phyloP scores from a whole-genome alignment of 2,888 invertebrate genomes.

The Muscina levida region DNA sequence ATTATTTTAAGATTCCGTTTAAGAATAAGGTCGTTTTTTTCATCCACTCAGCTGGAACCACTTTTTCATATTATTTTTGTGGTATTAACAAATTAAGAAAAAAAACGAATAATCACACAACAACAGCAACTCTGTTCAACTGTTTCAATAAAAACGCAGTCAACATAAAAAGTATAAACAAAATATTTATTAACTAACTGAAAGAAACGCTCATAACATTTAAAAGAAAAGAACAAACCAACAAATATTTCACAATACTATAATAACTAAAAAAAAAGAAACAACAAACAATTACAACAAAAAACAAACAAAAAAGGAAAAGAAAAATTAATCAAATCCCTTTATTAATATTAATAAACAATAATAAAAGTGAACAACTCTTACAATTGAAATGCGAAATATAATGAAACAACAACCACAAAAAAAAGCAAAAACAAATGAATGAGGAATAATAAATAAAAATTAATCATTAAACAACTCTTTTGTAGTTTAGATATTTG shows the following conservation, averaged over 20 bases:
- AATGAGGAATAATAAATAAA: conserved; percentile 73
- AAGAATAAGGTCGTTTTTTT: background rate
- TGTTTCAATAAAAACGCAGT: conserved; percentile 23
- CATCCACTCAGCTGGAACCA: too few relatives aligned
- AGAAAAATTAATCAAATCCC: conserved; percentile 62
- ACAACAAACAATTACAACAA: conserved; percentile 47
- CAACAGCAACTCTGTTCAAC: conserved; percentile 51
- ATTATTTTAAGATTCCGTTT: conserved; percentile 27
- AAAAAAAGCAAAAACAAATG: conserved; percentile 47
- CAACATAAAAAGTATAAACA: conserved; percentile 30
- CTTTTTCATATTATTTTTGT: background rate
- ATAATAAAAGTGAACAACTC: conserved; percentile 34
- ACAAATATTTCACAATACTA: conserved; percentile 54
- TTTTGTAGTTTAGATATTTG: conserved; percentile 12
- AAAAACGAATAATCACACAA: conserved; percentile 17
- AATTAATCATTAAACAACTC: conserved; percentile 72
- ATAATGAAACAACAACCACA: conserved; percentile 23
- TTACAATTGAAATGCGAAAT: conserved; percentile 31
- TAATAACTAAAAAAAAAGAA: conserved; percentile 47
- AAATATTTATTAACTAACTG: conserved; percentile 51
- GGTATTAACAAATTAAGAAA: too few relatives aligned
- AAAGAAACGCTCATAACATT: conserved; percentile 34
- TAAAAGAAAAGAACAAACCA: conserved; percentile 42
- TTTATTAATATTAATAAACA: conserved; percentile 62
- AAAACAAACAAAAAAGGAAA: conserved; percentile 42